These are phyloP conservation scores for Eulemur mongoz DNA, from an alignment of 2,797 vertebrate genomes.

Conservation along the genomic window DNA sequence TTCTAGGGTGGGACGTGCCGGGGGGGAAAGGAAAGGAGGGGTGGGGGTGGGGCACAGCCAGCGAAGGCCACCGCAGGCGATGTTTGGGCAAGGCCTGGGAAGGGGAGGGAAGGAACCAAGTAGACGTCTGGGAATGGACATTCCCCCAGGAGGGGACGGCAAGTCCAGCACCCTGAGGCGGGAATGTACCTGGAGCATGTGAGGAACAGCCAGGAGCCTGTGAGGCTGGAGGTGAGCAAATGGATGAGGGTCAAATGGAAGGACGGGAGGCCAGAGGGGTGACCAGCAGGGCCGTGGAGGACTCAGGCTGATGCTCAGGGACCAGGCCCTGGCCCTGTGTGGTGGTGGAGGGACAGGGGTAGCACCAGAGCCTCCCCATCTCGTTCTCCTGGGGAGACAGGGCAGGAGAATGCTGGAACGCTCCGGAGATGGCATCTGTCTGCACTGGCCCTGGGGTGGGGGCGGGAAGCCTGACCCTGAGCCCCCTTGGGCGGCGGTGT, in stretches of 20 bases:
- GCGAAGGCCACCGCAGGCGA: background rate
- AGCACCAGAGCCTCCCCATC: accelerated
- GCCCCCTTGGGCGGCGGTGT: background rate
- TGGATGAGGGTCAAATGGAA: background rate
- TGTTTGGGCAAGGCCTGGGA: background rate
- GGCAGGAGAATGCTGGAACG: background rate
- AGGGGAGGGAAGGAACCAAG: background rate
- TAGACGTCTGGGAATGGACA: accelerated
- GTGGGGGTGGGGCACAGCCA: background rate
- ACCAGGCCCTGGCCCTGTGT: no score
- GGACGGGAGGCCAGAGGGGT: accelerated
- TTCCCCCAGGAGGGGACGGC: accelerated
- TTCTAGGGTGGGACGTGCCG: background rate
- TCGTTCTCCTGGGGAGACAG: accelerated
- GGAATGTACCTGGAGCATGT: background rate
- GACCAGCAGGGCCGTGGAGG: no score
- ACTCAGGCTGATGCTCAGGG: accelerated
- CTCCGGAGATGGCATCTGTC: background rate
- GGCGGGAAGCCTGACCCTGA: background rate
- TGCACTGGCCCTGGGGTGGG: accelerated
- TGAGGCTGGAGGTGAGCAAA: background rate
- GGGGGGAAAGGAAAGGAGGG: background rate
- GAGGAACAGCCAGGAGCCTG: background rate
- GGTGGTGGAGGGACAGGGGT: background rate
- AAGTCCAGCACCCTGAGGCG: background rate